Conservation (phyloP, 2,888 invertebrate species). For the Argyresthia goedartella region DNA sequence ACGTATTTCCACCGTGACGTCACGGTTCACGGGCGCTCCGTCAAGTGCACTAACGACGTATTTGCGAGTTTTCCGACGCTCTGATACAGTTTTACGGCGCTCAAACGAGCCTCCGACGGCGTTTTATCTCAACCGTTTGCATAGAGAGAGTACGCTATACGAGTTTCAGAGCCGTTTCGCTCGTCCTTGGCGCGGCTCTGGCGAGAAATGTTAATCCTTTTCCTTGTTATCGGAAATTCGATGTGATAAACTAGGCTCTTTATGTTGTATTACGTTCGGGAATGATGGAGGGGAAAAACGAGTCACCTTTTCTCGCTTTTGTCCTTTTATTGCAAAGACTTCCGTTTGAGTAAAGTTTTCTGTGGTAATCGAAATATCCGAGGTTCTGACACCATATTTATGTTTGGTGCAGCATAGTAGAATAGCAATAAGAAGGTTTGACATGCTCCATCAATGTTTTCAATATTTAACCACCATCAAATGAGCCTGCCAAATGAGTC, state of each 20-base stretch:
- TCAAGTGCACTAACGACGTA: slow-evolving; percentile 2
- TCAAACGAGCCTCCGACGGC: neutral
- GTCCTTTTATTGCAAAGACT: neutral
- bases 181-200: slow-evolving; percentile 16
- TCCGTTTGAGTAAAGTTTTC: neutral
- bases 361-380: neutral
- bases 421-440: too few relatives aligned
- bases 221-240: slow-evolving; percentile 2
- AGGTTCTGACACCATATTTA: neutral
- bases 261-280: neutral
- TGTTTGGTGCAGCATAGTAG: too few relatives aligned
- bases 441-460: too few relatives aligned
- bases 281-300: neutral
- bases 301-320: neutral
- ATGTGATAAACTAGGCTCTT: neutral
- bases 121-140: slow-evolving; percentile 6
- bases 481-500: too few relatives aligned
- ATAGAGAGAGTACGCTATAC: slow-evolving; percentile 12
- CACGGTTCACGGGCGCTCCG: slow-evolving; percentile 5
- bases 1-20: neutral
- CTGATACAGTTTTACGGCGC: slow-evolving; percentile 10
- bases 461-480: too few relatives aligned
- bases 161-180: slow-evolving; percentile 21
- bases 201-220: slow-evolving; percentile 1
- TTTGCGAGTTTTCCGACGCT: neutral